Percentiles rank a stretch among this genome's conserved stretches.
Evolutionary conservation across 1,140 invertebrate species (phyloP).

Genomic region (Zaprionus nigranus): DNA sequence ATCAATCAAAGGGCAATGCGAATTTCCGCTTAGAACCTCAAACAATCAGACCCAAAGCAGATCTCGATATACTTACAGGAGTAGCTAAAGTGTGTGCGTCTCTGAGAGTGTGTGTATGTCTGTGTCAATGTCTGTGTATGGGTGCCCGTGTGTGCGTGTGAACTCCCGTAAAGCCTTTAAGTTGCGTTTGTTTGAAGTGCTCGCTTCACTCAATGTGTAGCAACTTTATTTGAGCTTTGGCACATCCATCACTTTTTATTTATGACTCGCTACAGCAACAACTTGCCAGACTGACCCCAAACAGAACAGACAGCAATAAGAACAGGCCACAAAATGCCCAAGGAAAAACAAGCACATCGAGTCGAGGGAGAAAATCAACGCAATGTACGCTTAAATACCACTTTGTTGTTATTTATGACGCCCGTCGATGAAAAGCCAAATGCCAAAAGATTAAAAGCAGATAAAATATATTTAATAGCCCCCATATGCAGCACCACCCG

Average conservation of each 20-base stretch:
- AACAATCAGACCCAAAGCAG: slow-evolving; percentile 48
- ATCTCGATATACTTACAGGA: slow-evolving; percentile 8
- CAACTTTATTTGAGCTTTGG: slow-evolving; percentile 45
- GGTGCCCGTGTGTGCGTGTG: slow-evolving; percentile 2
- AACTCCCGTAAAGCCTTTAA: slow-evolving; percentile 24
- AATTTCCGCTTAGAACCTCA: slow-evolving; percentile 49
- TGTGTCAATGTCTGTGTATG: slow-evolving; percentile 9
- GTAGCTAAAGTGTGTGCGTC: background rate
- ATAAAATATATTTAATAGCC: slow-evolving; percentile 82
- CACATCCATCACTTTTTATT: slow-evolving; percentile 78
- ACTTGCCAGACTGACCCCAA: background rate
- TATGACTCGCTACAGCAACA: slow-evolving; percentile 59
- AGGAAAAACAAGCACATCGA: background rate
- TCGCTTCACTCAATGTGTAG: slow-evolving; percentile 13
- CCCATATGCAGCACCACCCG: slow-evolving; percentile 30
- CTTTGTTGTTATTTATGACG: slow-evolving; percentile 82
- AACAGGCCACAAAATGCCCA: slow-evolving; percentile 19
- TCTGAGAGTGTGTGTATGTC: background rate
- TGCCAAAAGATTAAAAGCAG: slow-evolving; percentile 80
- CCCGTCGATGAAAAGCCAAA: slow-evolving; percentile 77
- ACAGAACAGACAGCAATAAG: slow-evolving; percentile 12
- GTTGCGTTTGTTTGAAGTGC: slow-evolving; percentile 24
- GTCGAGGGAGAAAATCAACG: slow-evolving; percentile 38
- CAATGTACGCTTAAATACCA: slow-evolving; percentile 72
- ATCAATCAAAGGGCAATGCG: slow-evolving; percentile 68